A percentile compares a stretch with the other conserved stretches of the same genome.
Evolutionary conservation across 2,797 vertebrate genomes (phyloP).

Genomic region (Carapus acus): DNA sequence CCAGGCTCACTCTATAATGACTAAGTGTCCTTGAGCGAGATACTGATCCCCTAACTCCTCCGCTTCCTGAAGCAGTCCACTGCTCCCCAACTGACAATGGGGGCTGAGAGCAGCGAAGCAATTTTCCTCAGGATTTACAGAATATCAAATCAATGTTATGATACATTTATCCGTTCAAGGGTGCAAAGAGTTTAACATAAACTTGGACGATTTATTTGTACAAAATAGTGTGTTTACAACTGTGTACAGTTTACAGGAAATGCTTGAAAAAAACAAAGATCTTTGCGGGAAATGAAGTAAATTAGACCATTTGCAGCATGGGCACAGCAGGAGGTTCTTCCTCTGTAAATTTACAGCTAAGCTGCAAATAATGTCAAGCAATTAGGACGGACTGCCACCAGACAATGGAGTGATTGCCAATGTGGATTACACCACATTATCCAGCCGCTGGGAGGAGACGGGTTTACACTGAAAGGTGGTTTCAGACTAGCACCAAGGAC

Average conservation of each 20-base stretch:
- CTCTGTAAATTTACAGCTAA: constrained; percentile 79
- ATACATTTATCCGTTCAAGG: too few species aligned
- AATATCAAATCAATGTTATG: too few species aligned
- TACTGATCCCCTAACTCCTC: too few species aligned
- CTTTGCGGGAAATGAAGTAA: constrained; percentile 73
- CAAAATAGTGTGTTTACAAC: too few species aligned
- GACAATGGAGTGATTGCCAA: constrained; percentile 70
- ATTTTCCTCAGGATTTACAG: too few species aligned
- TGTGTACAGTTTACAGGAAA: too few species aligned
- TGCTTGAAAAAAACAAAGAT: constrained; percentile 33
- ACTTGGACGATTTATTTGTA: background rate
- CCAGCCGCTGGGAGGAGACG: constrained; percentile 58
- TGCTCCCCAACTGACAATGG: too few species aligned
- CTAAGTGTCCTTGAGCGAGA: too few species aligned
- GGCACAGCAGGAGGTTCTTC: constrained; percentile 75
- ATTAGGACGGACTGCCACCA: constrained; percentile 71
- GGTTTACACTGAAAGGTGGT: constrained; percentile 67
- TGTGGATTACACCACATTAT: constrained; percentile 75
- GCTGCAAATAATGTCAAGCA: constrained; percentile 77
- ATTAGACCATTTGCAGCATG: constrained; percentile 81
- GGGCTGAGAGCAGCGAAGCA: too few species aligned
- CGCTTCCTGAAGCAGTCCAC: too few species aligned
- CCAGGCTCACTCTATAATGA: too few species aligned
- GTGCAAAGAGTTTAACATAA: too few species aligned
- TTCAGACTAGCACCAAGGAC: constrained; percentile 69